Evolutionary conservation across 30 jellyfish, hydroid and myxozoan genomes (phyloP).

Genomic region (Euphysa ruthae): DNA sequence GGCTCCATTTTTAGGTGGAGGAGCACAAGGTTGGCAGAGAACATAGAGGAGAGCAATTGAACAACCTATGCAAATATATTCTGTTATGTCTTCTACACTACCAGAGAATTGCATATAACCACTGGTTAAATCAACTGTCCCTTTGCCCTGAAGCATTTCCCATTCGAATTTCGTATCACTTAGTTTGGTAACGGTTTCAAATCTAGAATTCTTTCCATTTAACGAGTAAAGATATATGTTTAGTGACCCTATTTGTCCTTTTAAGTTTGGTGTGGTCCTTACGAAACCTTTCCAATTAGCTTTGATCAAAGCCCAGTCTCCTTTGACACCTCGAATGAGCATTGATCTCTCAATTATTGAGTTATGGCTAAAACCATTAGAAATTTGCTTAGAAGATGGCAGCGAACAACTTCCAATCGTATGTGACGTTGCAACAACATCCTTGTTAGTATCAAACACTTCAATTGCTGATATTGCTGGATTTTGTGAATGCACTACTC

Average conservation of each 20-base stretch:
- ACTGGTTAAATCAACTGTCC: slow-evolving; percentile 29
- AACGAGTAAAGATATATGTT: neutral
- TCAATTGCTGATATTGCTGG: slow-evolving; percentile 60
- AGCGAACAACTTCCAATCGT: slow-evolving; percentile 43
- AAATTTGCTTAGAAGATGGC: slow-evolving; percentile 39
- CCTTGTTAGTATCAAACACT: slow-evolving; percentile 32
- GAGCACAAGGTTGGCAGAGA: slow-evolving; percentile 63
- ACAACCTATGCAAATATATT: slow-evolving; percentile 30
- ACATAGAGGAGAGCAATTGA: slow-evolving; percentile 55
- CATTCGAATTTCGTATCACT: neutral
- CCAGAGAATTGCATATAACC: slow-evolving; percentile 33
- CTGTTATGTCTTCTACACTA: slow-evolving; percentile 36
- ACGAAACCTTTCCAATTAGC: slow-evolving; percentile 61
- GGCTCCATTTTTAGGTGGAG: slow-evolving; percentile 44
- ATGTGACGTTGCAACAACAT: slow-evolving; percentile 48
- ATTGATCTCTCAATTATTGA: slow-evolving; percentile 52
- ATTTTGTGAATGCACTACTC: slow-evolving; percentile 43
- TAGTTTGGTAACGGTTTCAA: neutral
- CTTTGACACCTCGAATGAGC: slow-evolving; percentile 42
- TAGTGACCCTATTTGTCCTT: slow-evolving; percentile 1
- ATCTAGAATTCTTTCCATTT: neutral
- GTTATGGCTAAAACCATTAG: slow-evolving; percentile 9
- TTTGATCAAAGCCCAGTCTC: slow-evolving; percentile 54
- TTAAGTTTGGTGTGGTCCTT: neutral
- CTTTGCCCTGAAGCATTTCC: slow-evolving; percentile 4